Conservation (phyloP, 2,888 invertebrate species). For the Ochropleura leucogaster region DNA sequence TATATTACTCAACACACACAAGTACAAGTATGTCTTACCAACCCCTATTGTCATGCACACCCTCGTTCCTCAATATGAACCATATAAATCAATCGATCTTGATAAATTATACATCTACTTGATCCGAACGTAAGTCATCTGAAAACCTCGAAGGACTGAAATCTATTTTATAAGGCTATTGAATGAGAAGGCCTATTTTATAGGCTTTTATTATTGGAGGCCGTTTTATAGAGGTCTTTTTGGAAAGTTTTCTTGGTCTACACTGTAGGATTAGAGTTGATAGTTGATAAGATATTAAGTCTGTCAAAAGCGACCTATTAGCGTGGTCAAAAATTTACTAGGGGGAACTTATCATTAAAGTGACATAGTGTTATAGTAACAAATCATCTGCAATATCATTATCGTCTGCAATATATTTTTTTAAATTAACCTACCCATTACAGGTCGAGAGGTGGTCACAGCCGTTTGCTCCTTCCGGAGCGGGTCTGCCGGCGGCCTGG, state of each 20-base stretch:
- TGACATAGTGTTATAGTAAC: no score
- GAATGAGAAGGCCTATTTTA: constrained; percentile 15
- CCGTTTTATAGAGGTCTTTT: neutral
- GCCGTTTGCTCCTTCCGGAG: no score
- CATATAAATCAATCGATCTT: constrained; percentile 39
- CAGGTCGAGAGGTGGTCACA: no score
- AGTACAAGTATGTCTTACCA: neutral
- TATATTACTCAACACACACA: neutral
- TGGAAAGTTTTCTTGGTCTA: neutral
- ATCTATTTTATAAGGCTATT: constrained; percentile 38
- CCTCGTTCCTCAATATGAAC: constrained; percentile 8
- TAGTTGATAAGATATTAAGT: neutral
- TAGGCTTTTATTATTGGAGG: constrained; percentile 16
- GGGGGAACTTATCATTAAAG: no score
- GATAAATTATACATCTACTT: constrained; percentile 43
- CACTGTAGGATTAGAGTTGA: neutral
- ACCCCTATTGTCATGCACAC: constrained; percentile 12
- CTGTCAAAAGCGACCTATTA: neutral
- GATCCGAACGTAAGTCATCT: constrained; percentile 44
- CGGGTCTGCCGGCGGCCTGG: no score
- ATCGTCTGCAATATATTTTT: neutral
- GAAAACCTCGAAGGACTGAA: constrained; percentile 17
- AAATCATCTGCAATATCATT: neutral
- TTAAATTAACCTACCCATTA: no score
- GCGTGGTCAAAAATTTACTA: no score